Evolutionary conservation across 2,888 invertebrate species (phyloP), one percentile per base, ranked within the genome.

Genomic region (Ichneumoninae sp.): DNA sequence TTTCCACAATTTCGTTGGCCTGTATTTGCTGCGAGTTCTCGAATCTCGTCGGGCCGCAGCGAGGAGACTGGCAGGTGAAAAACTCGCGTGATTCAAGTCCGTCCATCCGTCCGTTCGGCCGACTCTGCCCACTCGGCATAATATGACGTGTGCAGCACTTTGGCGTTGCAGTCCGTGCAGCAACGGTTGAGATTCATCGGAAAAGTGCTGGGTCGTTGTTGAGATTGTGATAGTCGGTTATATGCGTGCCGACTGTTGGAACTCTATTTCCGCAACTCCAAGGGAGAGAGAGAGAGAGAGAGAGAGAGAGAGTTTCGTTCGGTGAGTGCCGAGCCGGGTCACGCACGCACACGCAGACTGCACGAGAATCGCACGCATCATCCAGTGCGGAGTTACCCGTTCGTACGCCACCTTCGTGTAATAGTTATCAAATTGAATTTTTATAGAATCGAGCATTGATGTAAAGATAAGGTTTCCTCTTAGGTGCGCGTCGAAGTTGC

Each of bases 351-450:
- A 74, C 74, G 65, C 73, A 40, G 30, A 63, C 74, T 54, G 36
- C 69, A 83, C 68, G 26, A 69, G 79, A 79, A 79, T 70, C 79
- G 71, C 71, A 77, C 71, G 82, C 82, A 77, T 73, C 33, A 33
- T 33, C 33, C 33, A 40, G 40, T 40, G 40, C 10, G 10, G 40
- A 40, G 8, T 40, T 40, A 40, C 1, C 40, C 40, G 33, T 22
- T 52, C 52, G 52, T n/a, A 19, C 0, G 1, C n/a, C n/a, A 52
- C 19, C n/a, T 52, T 52, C 52, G 19, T 52, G n/a, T 16, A 52
- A 52, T 2, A 8, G 52, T 19, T 19, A 52, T 52, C 6, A 52
- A 52, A 52, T 19, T 52, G 19, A 19, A 52, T 52, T 52, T 52
- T 52, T 19, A n/a, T 19, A 52, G n/a, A 52, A 52, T 52, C 44